Evolutionary conservation across 2,888 invertebrate genomes (phyloP).

Genomic region (Drosophila prolongata): DNA sequence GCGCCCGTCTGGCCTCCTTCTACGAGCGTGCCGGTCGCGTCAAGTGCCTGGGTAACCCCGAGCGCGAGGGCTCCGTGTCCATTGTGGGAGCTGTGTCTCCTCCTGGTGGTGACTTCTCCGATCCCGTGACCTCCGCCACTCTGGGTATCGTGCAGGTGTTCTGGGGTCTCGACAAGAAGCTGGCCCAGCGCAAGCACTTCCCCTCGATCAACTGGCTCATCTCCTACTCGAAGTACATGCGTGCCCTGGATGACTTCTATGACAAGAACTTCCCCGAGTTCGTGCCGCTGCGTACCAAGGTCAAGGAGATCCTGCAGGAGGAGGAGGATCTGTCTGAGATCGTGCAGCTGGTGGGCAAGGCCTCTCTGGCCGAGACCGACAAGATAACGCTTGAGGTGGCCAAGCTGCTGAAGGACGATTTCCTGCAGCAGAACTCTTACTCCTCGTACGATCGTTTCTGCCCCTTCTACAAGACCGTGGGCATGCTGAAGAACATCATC

Average conservation of each 20-base stretch:
- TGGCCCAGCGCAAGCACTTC: conserved; percentile 99
- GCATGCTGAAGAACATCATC: conserved; percentile 99
- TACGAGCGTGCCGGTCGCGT: conserved; percentile 99
- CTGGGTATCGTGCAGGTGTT: conserved; percentile 99
- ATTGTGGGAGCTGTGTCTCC: conserved; percentile 99
- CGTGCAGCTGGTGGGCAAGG: conserved; percentile 99
- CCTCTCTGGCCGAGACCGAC: conserved; percentile 98
- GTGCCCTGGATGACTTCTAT: conserved; percentile 99
- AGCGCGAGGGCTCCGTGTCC: conserved; percentile 98
- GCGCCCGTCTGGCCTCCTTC: conserved; percentile 98
- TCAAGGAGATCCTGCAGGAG: conserved; percentile 97
- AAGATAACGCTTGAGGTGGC: conserved; percentile 99
- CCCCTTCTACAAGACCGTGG: conserved; percentile 99
- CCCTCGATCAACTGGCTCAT: conserved; percentile 99
- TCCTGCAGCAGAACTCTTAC: conserved; percentile 99
- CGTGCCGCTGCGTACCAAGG: conserved; percentile 97
- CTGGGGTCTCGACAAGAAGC: conserved; percentile 99
- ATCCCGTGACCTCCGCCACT: conserved; percentile 99
- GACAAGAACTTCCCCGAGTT: conserved; percentile 99
- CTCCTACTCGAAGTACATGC: conserved; percentile 99
- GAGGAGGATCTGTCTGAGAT: conserved; percentile 99
- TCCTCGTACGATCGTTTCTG: conserved; percentile 98
- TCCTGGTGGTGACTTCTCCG: conserved; percentile 99
- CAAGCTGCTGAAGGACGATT: conserved; percentile 99
- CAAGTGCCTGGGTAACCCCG: conserved; percentile 98